Evolutionary conservation across 2,113 vertebrate species (phyloP).

Genomic region (Danionella cerebrum): DNA sequence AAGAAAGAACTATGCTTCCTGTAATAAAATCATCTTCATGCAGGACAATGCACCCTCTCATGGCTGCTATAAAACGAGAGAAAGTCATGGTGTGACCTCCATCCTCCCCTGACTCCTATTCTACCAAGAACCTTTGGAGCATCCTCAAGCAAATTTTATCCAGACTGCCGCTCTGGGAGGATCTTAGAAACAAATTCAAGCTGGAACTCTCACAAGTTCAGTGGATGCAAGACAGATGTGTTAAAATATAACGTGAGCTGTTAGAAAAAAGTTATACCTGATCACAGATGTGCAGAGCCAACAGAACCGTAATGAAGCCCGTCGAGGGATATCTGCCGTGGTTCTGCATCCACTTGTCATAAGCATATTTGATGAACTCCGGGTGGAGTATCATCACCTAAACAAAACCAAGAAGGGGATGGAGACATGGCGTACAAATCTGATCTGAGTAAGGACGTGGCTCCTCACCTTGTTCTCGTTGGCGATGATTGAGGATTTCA

Average conservation of each 20-base stretch:
- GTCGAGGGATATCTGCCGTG: conserved; percentile 91
- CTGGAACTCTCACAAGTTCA: no score
- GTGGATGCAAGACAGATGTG: no score
- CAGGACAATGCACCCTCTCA: no score
- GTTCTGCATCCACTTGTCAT: conserved; percentile 78
- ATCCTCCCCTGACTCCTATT: no score
- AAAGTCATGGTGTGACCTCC: no score
- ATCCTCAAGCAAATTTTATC: no score
- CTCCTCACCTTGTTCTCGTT: conserved; percentile 80
- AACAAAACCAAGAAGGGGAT: neutral
- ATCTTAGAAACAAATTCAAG: no score
- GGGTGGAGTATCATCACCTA: conserved; percentile 88
- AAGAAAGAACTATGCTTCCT: no score
- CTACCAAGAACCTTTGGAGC: no score
- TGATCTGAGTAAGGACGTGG: neutral
- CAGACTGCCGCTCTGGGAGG: no score
- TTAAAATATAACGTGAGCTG: neutral
- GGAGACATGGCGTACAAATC: neutral
- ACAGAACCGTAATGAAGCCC: conserved; percentile 78
- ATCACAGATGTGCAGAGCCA: conserved; percentile 89
- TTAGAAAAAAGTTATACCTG: conserved; percentile 61
- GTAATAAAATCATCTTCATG: no score
- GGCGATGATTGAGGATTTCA: conserved; percentile 71
- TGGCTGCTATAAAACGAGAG: no score
- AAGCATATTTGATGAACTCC: conserved; percentile 84